Base-by-base conservation (phyloP, 2,888 invertebrate species). In the Allophyes oxyacanthae region DNA sequence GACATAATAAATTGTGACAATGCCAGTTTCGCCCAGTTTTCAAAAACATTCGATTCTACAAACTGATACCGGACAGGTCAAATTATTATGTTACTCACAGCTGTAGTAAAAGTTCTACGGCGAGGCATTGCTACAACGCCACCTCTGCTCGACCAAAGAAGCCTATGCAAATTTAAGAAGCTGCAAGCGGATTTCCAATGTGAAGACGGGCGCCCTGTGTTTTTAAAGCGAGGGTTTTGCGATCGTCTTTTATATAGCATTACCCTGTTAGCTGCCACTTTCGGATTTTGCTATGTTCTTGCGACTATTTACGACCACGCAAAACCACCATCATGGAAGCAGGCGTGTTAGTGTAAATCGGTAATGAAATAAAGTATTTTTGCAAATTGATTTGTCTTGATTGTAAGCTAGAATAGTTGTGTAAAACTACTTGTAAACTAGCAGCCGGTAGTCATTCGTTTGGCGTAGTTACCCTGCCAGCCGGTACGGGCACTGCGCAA, bases 311-410 rank as follows among this genome's bases (percentile, higher is more conserved):
- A 84, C 28, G 81, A 85, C 0, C 9, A 75, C 1, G 84, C 84
- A 0, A 86, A 86, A 43, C 86, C 86, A 0, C 41, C 72, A 0
- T 77, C 81, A 1, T 86, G 85, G 86, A 81, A 48, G 28, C 28
- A 28, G 7, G 28, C 6, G 28, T 28, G 28, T 28, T 28, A 28
- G 8, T 28, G 28, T 28, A 6, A 28, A 28, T 28, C 7, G 8
- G 8, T 28, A 28, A 8, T 28, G 28, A 28, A 28, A 28, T 28
- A 28, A 28, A 28, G 6, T 28, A 28, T 28, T 28, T 28, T 28
- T 28, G 28, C 7, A 6, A 6, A 28, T 6, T 8, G 20, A 20
- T 28, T 28, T 8, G 28, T 28, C 6, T 28, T 28, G 7, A 28
- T 28, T 28, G 6, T 28, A 3, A 25, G 3, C 25, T n/a, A n/a